These are phyloP conservation scores for Drosophila repletoides DNA, from an alignment of 1,140 invertebrate species.

Conservation along the genomic window DNA sequence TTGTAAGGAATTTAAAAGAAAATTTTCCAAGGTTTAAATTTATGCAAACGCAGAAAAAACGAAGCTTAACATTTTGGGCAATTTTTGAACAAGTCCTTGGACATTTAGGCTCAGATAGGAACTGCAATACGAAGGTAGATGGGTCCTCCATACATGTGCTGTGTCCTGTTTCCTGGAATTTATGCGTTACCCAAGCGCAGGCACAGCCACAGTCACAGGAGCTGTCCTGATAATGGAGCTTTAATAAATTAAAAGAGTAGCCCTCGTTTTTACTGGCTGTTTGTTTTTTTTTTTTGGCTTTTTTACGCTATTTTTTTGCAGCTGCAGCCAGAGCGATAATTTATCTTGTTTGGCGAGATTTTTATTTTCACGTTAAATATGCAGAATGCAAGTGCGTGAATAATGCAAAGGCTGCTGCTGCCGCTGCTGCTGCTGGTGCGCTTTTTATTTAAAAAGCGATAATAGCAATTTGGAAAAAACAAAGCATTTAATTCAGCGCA, in stretches of 20 bases:
- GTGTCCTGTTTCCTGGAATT: conserved; percentile 38
- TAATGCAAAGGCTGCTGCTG: conserved; percentile 62
- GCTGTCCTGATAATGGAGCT: conserved; percentile 65
- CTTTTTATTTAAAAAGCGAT: conserved; percentile 76
- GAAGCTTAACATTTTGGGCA: no score
- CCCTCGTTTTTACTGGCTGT: conserved; percentile 37
- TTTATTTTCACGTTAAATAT: conserved; percentile 76
- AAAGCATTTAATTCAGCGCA: conserved; percentile 35
- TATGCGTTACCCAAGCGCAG: conserved; percentile 46
- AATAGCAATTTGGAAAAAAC: conserved; percentile 72
- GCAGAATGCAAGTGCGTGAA: conserved; percentile 70
- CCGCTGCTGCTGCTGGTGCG: no score
- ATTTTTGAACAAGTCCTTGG: no score
- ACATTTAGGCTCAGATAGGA: no score
- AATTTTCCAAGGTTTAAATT: no score
- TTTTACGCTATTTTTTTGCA: conserved; percentile 49
- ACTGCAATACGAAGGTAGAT: no score
- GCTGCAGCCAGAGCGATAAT: conserved; percentile 57
- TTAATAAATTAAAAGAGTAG: conserved; percentile 78
- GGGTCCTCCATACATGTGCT: conserved; percentile 8
- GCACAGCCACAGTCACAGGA: not conserved
- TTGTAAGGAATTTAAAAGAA: no score
- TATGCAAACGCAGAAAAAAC: no score
- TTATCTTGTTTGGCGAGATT: conserved; percentile 80
- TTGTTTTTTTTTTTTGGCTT: conserved; percentile 23